Conservation (phyloP, 2,888 invertebrate species). For the Griposia aprilina region DNA sequence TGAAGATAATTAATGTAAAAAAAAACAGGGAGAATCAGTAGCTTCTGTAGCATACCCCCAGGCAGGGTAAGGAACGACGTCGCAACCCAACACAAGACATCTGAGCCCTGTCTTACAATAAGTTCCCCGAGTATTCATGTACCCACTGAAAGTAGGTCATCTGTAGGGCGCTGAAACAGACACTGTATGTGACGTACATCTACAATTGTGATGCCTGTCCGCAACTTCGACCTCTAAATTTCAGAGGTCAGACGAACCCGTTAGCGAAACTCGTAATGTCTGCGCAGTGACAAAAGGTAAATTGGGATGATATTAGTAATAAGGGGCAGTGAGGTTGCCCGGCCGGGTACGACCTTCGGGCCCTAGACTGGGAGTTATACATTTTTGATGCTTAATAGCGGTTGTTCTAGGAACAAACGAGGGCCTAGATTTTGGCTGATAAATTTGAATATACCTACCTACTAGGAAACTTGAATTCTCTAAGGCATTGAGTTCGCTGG, state of each 20-base stretch:
- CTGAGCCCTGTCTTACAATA: background rate
- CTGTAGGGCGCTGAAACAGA: conserved; percentile 69
- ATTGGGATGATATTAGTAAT: conserved; percentile 58
- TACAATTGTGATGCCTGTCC: conserved; percentile 66
- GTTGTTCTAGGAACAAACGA: conserved; percentile 19
- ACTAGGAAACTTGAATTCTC: conserved; percentile 17
- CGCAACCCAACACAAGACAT: background rate
- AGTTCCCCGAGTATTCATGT: conserved; percentile 35
- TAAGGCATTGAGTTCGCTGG: conserved; percentile 1
- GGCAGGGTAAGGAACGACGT: conserved; percentile 6
- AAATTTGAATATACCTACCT: conserved; percentile 17
- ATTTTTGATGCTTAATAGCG: conserved; percentile 46
- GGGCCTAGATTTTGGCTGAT: conserved; percentile 17
- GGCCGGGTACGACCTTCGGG: conserved; percentile 34
- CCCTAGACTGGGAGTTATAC: conserved; percentile 24
- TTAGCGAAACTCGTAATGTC: conserved; percentile 57
- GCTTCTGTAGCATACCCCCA: background rate
- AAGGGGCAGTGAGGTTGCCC: conserved; percentile 22
- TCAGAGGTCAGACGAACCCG: conserved; percentile 64
- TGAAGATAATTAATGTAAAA: background rate
- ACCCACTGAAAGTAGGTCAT: conserved; percentile 68
- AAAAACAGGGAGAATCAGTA: background rate
- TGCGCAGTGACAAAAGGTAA: conserved; percentile 57
- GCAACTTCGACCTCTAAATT: conserved; percentile 55
- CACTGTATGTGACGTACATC: conserved; percentile 71